A percentile compares a stretch with the other conserved stretches of the same genome.
These are phyloP conservation scores for Chymomyza costata DNA, from an alignment of 1,140 invertebrate species.

Conservation along the genomic window DNA sequence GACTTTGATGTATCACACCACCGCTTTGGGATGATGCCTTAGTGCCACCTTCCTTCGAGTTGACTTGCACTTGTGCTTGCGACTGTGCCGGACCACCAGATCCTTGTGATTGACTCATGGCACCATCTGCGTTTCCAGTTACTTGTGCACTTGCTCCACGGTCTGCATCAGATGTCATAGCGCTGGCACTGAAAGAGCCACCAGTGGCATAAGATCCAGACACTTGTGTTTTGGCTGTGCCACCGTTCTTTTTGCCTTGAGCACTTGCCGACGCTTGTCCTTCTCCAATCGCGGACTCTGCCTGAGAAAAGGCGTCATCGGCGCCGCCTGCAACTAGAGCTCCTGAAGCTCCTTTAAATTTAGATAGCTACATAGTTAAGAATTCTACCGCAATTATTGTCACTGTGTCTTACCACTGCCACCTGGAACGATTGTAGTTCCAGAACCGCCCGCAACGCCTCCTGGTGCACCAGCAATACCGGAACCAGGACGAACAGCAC, in stretches of 20 bases:
- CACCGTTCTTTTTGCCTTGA: constrained; percentile 83
- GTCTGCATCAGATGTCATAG: constrained; percentile 84
- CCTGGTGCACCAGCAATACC: constrained; percentile 1
- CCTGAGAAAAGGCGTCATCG: constrained; percentile 84
- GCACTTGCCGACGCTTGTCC: constrained; percentile 84
- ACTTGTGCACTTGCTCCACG: constrained; percentile 84
- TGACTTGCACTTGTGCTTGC: constrained; percentile 85
- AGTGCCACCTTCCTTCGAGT: constrained; percentile 83
- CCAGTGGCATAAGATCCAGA: constrained; percentile 84
- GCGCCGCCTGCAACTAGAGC: constrained; percentile 7
- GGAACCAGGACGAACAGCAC: constrained; percentile 7
- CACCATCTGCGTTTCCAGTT: constrained; percentile 83
- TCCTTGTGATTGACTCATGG: constrained; percentile 84
- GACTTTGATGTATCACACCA: constrained; percentile 82
- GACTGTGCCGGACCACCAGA: constrained; percentile 84
- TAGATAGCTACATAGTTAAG: constrained; percentile 2
- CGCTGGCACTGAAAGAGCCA: constrained; percentile 87
- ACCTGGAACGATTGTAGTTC: constrained; percentile 9
- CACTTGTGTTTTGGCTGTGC: constrained; percentile 86
- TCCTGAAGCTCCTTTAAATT: constrained; percentile 44
- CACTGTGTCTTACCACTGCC: constrained; percentile 29
- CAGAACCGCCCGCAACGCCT: constrained; percentile 1
- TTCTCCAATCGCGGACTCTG: constrained; percentile 82
- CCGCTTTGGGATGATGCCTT: constrained; percentile 84
- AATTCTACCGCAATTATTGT: constrained; percentile 48